Evolutionary conservation across 2,113 vertebrate genomes (phyloP), one percentile per base, ranked within the genome.

Genomic region (Sinocyclocheilus maitianheensis): DNA sequence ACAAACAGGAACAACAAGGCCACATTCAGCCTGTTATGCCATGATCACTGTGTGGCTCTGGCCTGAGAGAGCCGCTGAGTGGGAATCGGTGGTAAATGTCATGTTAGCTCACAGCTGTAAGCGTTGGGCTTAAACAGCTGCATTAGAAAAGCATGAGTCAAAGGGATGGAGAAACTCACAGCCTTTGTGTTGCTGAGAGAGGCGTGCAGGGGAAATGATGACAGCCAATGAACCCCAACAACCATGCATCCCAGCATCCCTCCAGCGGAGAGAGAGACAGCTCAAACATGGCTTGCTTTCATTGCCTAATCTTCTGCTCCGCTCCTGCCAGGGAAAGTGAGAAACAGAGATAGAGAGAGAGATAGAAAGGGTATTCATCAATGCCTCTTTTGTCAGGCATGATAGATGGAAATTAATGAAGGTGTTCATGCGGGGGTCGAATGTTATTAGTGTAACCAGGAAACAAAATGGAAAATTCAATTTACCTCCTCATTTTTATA

Each of bases 281-380:
- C 71, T 43, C 71, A 46, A 74, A 74, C 37, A 74, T 74, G 71
- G 37, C 34, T 74, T 74, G 71, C 71, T 74, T 74, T 74, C 34
- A 74, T 74, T 43, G 71, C 71, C 10, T 43, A 74, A 43, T 74
- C 20, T 74, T 74, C 37, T 74, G 71, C 71, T 74, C 3, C 37
- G 5, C 37, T 74, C 37, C 71, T 43, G 71, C 71, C 71, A 53
- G 75, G 14, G 24, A 77, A 18, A 30, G 34, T 20, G 46, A 74
- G 14, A 75, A 40, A 3, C 43, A 11, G 37, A 74, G 75, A 58
- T 30, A 78, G 76, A 30, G 16, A 60, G 51, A 58, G 30, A n/a
- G 53, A 81, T 10, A 62, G 77, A 81, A 67, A 67, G 60, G 79
- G n/a, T n/a, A 67, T 81, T 81, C 79, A 81, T 81, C 79, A 81